A percentile compares a stretch with the other conserved stretches of the same genome.
phyloP scores from a whole-genome alignment of 2,888 invertebrate species.

The Acleris laterana region DNA sequence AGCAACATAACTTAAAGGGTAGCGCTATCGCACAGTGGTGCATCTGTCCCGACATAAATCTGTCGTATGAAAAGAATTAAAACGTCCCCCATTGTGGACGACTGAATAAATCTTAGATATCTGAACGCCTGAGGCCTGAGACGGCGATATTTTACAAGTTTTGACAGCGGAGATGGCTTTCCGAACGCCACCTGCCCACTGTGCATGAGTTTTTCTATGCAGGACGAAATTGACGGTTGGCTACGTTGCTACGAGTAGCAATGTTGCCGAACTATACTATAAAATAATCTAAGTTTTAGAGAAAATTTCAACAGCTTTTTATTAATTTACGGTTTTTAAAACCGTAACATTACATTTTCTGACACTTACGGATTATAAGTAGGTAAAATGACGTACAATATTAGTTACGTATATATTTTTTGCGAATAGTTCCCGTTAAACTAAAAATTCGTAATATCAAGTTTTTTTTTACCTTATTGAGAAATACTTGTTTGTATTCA shows the following conservation, averaged over 20 bases:
- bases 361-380: too few relatives aligned
- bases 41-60: conserved; percentile 83
- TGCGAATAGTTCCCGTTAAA: too few relatives aligned
- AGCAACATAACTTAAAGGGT: conserved; percentile 13
- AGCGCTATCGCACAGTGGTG: conserved; percentile 53
- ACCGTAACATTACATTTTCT: too few relatives aligned
- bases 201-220: conserved; percentile 21
- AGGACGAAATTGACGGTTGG: conserved; percentile 14
- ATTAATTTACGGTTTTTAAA: too few relatives aligned
- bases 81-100: conserved; percentile 82
- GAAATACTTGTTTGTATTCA: too few relatives aligned
- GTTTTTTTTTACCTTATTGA: too few relatives aligned
- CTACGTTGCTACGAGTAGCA: neutral
- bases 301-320: too few relatives aligned
- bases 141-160: conserved; percentile 81
- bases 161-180: conserved; percentile 81
- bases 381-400: too few relatives aligned
- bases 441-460: too few relatives aligned
- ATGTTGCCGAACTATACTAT: neutral
- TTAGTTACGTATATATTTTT: too few relatives aligned
- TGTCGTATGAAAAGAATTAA: conserved; percentile 84
- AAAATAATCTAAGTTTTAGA: neutral
- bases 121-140: conserved; percentile 41
- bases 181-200: conserved; percentile 44
- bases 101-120: conserved; percentile 75